phyloP scores from a whole-genome alignment of 1,140 invertebrate species.

The Heterodera schachtii region DNA sequence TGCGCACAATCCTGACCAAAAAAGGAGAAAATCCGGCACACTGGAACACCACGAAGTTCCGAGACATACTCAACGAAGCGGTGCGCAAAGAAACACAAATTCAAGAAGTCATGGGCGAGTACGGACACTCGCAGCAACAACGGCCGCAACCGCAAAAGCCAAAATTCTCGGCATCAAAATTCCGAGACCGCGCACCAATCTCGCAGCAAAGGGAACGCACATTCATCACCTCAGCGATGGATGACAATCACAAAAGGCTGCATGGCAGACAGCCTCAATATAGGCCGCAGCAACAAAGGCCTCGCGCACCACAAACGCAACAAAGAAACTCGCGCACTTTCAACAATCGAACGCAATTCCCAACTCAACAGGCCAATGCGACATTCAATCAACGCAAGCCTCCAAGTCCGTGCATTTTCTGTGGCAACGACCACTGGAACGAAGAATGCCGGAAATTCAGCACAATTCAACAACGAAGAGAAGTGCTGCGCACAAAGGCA shows the following conservation, averaged over 20 bases:
- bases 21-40: constrained; percentile 3
- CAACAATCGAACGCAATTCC: too few species aligned
- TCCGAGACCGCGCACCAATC: neutral
- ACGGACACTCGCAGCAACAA: constrained; percentile 9
- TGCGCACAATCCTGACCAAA: constrained; percentile 11
- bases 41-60: constrained; percentile 1
- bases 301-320: too few species aligned
- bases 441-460: too few species aligned
- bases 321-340: too few species aligned
- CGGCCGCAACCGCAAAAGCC: neutral
- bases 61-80: neutral
- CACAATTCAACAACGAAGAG: neutral
- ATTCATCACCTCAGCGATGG: neutral
- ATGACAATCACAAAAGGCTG: neutral
- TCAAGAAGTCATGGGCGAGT: constrained; percentile 12
- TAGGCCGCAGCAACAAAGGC: too few species aligned
- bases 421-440: constrained; percentile 2
- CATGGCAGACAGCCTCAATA: too few species aligned
- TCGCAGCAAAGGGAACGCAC: neutral
- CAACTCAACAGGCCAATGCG: too few species aligned
- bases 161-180: neutral
- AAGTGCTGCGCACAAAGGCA: neutral
- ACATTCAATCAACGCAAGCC: neutral
- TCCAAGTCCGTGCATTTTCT: neutral
- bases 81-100: neutral